Conservation (phyloP, 2,888 invertebrate genomes). For the Iselma pallidipennis region DNA sequence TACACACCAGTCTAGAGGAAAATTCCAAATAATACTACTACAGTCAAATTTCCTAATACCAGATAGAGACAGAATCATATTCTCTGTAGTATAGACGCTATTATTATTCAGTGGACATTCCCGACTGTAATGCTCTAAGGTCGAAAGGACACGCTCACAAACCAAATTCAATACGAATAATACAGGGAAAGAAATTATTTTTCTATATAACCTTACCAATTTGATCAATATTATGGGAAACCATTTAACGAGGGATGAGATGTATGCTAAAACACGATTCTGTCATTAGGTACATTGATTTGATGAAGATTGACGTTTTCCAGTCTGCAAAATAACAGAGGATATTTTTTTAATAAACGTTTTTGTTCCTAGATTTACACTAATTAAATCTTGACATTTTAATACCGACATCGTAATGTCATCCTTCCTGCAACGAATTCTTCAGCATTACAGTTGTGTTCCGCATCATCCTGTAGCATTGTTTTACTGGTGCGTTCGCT, state of each 20-base stretch:
- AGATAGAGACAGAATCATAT: background rate
- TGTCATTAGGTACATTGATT: too few species aligned
- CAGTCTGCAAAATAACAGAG: too few species aligned
- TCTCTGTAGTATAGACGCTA: too few species aligned
- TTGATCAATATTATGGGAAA: background rate
- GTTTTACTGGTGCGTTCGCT: conserved; percentile 13
- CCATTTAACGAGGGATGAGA: too few species aligned
- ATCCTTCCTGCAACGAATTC: background rate
- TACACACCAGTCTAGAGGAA: background rate
- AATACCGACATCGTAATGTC: too few species aligned
- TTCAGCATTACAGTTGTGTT: background rate
- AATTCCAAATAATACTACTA: background rate
- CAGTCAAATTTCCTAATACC: background rate
- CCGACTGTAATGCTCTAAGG: background rate
- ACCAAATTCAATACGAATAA: background rate
- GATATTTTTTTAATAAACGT: background rate
- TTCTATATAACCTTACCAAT: too few species aligned
- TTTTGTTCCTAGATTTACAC: background rate
- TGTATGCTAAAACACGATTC: too few species aligned
- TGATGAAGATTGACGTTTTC: too few species aligned
- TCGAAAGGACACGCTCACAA: background rate
- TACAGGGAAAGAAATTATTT: background rate
- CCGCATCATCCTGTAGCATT: conserved; percentile 1
- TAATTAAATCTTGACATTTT: background rate
- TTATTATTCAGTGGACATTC: background rate